These are phyloP conservation scores for Coleophora deauratella DNA, from an alignment of 2,888 invertebrate species.

Conservation along the genomic window DNA sequence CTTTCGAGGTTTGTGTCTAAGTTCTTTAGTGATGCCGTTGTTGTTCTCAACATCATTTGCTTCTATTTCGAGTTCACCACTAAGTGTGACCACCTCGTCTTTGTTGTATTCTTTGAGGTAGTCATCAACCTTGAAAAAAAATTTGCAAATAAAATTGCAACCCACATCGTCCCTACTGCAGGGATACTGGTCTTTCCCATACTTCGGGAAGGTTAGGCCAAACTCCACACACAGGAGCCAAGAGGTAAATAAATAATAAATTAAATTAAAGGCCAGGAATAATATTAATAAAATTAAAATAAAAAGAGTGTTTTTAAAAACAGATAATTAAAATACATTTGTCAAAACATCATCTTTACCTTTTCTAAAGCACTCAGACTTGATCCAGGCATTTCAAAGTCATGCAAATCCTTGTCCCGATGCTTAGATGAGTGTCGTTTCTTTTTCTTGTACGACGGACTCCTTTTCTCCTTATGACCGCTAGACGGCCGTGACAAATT, in stretches of 20 bases:
- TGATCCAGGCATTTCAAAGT: constrained; percentile 67
- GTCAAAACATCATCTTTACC: constrained; percentile 24
- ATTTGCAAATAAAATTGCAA: no score
- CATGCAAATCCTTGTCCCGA: constrained; percentile 59
- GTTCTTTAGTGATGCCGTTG: constrained; percentile 50
- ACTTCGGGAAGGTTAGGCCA: no score
- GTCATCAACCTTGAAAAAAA: constrained; percentile 55
- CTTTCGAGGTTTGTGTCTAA: constrained; percentile 57
- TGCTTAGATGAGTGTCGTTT: constrained; percentile 63
- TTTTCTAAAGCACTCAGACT: constrained; percentile 68
- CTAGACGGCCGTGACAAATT: constrained; percentile 59
- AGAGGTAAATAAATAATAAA: no score
- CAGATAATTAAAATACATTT: no score
- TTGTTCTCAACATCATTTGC: constrained; percentile 63
- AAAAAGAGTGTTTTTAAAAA: no score
- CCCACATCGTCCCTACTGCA: no score
- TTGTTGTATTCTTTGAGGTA: constrained; percentile 68
- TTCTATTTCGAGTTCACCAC: constrained; percentile 68
- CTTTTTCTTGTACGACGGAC: constrained; percentile 65
- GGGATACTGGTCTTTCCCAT: no score
- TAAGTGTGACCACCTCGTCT: constrained; percentile 64
- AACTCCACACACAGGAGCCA: no score
- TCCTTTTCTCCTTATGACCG: constrained; percentile 64
- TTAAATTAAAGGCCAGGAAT: no score
- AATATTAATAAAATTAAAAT: no score